Percentiles rank a stretch among this genome's conserved stretches.
Evolutionary conservation across 2,113 vertebrate genomes (phyloP).

Genomic region (Oenanthe melanoleuca): DNA sequence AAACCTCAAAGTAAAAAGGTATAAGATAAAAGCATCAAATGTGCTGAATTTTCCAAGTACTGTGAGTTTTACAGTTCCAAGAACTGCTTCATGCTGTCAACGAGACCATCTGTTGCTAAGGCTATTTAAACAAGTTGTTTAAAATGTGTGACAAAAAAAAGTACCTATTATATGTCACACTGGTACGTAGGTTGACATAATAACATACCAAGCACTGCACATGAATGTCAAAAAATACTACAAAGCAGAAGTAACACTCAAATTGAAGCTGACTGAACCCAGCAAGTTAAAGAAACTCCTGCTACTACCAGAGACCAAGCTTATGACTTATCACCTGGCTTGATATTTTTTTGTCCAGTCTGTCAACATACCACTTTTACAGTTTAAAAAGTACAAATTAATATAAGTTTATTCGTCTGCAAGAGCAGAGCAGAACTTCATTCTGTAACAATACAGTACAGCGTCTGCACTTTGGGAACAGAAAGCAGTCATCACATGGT

Average conservation of each 20-base stretch:
- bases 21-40: not conserved
- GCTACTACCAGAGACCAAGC: not conserved
- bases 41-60: not conserved
- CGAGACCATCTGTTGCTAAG: constrained; percentile 63
- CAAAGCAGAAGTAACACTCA: constrained; percentile 14
- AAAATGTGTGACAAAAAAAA: constrained; percentile 17
- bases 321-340: not conserved
- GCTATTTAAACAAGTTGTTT: constrained; percentile 53
- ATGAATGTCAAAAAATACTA: constrained; percentile 36
- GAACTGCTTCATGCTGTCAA: constrained; percentile 46
- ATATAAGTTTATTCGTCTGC: not conserved
- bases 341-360: not conserved
- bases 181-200: constrained; percentile 20
- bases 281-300: not conserved
- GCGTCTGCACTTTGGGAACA: not conserved
- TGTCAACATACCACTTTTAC: not conserved
- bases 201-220: constrained; percentile 15
- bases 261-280: not conserved
- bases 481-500: accelerated
- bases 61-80: constrained; percentile 27
- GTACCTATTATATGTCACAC: constrained; percentile 35
- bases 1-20: not conserved
- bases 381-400: not conserved
- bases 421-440: not conserved
- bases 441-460: not conserved